Conservation (phyloP, 2,797 vertebrate genomes). For the Gymnoscopelus microlampas region DNA sequence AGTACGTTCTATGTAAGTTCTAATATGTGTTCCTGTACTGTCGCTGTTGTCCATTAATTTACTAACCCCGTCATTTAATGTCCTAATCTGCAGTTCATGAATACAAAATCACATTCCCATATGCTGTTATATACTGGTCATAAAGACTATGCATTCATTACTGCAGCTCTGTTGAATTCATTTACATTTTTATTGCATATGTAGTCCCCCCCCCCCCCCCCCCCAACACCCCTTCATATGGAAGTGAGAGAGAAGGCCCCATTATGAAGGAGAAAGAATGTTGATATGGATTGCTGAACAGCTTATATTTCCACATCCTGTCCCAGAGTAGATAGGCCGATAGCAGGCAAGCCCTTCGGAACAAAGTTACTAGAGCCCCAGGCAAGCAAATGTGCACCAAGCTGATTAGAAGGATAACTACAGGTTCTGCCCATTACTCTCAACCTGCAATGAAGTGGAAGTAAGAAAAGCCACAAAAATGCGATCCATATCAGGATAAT, state of each 20-base stretch:
- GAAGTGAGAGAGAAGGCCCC: neutral
- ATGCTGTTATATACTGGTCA: neutral
- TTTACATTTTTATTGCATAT: neutral
- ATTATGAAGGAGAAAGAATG: neutral
- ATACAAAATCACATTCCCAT: slow-evolving; percentile 16
- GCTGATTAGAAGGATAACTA: neutral
- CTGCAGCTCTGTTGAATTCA: neutral
- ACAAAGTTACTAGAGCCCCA: slow-evolving; percentile 11
- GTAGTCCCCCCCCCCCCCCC: neutral
- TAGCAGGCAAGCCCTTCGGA: slow-evolving; percentile 1
- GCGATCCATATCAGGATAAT: too few species aligned
- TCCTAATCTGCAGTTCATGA: slow-evolving; percentile 2
- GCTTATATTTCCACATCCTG: slow-evolving; percentile 17
- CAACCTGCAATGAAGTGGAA: too few species aligned
- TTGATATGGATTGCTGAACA: neutral
- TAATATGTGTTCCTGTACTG: neutral
- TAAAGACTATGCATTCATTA: neutral
- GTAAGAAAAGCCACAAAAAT: too few species aligned
- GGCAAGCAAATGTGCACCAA: slow-evolving; percentile 50
- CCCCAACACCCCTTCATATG: too few species aligned
- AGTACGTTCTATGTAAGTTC: too few species aligned
- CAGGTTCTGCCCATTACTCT: too few species aligned
- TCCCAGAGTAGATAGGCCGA: neutral
- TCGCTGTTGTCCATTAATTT: slow-evolving; percentile 34
- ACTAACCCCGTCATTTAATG: neutral